These are phyloP conservation scores for Drosophila quadrilineata DNA, from an alignment of 1,140 invertebrate genomes.

Conservation along the genomic window DNA sequence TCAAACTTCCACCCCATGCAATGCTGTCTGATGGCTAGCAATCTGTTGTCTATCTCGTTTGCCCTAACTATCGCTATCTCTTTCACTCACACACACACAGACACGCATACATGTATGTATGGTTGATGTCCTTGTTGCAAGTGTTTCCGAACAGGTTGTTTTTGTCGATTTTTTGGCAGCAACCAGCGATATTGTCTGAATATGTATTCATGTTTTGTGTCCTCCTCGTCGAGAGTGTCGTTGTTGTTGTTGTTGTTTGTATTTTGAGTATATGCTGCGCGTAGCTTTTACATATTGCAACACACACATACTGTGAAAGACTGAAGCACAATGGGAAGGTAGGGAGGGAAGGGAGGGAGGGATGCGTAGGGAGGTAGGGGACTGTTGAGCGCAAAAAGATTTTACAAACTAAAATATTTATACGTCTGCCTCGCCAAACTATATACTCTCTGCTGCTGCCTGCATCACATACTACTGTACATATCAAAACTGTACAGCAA, in stretches of 20 bases:
- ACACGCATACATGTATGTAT: slow-evolving; percentile 12
- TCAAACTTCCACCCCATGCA: slow-evolving; percentile 34
- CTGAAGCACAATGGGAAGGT: neutral
- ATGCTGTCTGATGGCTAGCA: slow-evolving; percentile 1
- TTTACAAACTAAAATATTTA: slow-evolving; percentile 68
- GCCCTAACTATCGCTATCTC: slow-evolving; percentile 30
- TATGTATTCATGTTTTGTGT: slow-evolving; percentile 69
- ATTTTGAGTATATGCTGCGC: slow-evolving; percentile 76
- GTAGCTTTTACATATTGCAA: slow-evolving; percentile 75
- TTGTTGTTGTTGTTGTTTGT: slow-evolving; percentile 29
- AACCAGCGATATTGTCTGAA: slow-evolving; percentile 70
- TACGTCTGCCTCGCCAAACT: slow-evolving; percentile 49
- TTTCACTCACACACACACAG: neutral
- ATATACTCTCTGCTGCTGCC: slow-evolving; percentile 2
- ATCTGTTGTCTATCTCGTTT: slow-evolving; percentile 44
- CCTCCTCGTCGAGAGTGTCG: slow-evolving; percentile 25
- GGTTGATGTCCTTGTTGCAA: slow-evolving; percentile 75
- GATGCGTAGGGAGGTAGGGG: slow-evolving; percentile 7
- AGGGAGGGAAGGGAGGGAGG: neutral
- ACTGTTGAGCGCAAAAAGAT: slow-evolving; percentile 71
- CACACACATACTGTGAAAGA: slow-evolving; percentile 10
- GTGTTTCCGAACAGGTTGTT: slow-evolving; percentile 81
- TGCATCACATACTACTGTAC: slow-evolving; percentile 1
- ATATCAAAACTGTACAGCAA: slow-evolving; percentile 4
- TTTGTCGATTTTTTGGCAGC: slow-evolving; percentile 80